phyloP scores from a whole-genome alignment of 2,888 invertebrate species.

The Sussaba pulchella region DNA sequence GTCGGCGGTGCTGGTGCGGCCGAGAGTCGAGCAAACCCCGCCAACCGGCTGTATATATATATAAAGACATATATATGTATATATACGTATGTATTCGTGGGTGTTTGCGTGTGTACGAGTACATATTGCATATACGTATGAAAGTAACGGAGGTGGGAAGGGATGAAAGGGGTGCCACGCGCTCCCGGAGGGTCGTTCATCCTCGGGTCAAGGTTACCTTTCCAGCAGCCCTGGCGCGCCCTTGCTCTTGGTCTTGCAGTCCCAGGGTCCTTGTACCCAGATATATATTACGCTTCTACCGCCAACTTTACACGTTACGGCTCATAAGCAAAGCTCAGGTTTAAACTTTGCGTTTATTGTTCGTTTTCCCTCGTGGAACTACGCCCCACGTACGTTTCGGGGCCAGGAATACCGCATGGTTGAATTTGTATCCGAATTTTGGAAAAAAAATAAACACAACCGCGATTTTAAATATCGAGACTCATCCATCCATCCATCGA shows the following conservation, averaged over 20 bases:
- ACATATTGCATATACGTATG: not conserved
- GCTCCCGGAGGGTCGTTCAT: slow-evolving; percentile 82
- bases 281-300: slow-evolving; percentile 37
- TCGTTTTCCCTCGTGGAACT: not conserved
- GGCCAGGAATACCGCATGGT: too few relatives aligned
- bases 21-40: slow-evolving; percentile 54
- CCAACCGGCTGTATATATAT: slow-evolving; percentile 34
- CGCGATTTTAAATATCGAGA: too few relatives aligned
- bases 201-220: slow-evolving; percentile 84
- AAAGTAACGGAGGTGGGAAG: slow-evolving; percentile 24
- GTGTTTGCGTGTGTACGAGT: slow-evolving; percentile 14
- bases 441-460: too few relatives aligned
- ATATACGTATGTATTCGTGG: slow-evolving; percentile 20
- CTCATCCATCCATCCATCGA: too few relatives aligned
- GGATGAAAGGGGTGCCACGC: slow-evolving; percentile 73
- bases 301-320: slow-evolving; percentile 40
- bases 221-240: slow-evolving; percentile 70
- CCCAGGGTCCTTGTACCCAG: slow-evolving; percentile 43
- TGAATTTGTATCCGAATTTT: too few relatives aligned
- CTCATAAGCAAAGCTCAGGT: slow-evolving; percentile 12
- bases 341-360: not conserved
- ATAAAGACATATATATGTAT: too few relatives aligned
- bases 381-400: too few relatives aligned
- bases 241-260: slow-evolving; percentile 61
- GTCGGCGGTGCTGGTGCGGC: slow-evolving; percentile 48